Percentiles rank a stretch among this genome's conserved stretches.
Evolutionary conservation across 2,888 invertebrate genomes (phyloP).

Genomic region (Venustoraphidia nigricollis): DNA sequence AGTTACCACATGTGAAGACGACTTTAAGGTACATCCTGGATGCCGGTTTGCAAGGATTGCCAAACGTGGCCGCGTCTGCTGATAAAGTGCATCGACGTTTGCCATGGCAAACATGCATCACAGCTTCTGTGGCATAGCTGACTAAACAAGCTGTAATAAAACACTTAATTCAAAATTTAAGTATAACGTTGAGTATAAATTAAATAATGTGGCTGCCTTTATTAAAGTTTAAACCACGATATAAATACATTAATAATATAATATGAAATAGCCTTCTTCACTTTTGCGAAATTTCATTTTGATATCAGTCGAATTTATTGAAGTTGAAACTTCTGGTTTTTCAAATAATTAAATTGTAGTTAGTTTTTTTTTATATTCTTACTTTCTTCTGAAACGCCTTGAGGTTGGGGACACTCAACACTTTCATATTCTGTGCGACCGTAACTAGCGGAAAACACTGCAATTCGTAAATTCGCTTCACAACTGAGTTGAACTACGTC

Average conservation of each 20-base stretch:
- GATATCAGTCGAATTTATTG: too few relatives aligned
- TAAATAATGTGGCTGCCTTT: not conserved
- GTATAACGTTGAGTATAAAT: not conserved
- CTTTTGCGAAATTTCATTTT: too few relatives aligned
- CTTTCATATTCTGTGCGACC: slow-evolving; percentile 80
- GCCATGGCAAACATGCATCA: slow-evolving; percentile 76
- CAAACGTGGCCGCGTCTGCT: slow-evolving; percentile 70
- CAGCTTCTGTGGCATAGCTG: slow-evolving; percentile 79
- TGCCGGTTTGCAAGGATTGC: slow-evolving; percentile 63
- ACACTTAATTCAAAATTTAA: not conserved
- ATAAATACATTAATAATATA: too few relatives aligned
- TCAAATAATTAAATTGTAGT: too few relatives aligned
- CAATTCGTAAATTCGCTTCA: slow-evolving; percentile 73
- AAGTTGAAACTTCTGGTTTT: too few relatives aligned
- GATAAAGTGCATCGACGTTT: slow-evolving; percentile 63
- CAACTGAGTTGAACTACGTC: slow-evolving; percentile 78
- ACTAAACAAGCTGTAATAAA: slow-evolving; percentile 63
- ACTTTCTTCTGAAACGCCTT: slow-evolving; percentile 80
- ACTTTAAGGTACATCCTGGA: slow-evolving; percentile 75
- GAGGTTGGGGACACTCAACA: slow-evolving; percentile 71
- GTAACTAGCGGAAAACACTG: slow-evolving; percentile 84
- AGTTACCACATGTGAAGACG: slow-evolving; percentile 67
- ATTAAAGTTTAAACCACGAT: too few relatives aligned
- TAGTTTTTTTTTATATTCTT: slow-evolving; percentile 23
- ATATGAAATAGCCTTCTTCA: too few relatives aligned